phyloP scores from a whole-genome alignment of 1,140 invertebrate species.

The Rhyacophila brunnea region DNA sequence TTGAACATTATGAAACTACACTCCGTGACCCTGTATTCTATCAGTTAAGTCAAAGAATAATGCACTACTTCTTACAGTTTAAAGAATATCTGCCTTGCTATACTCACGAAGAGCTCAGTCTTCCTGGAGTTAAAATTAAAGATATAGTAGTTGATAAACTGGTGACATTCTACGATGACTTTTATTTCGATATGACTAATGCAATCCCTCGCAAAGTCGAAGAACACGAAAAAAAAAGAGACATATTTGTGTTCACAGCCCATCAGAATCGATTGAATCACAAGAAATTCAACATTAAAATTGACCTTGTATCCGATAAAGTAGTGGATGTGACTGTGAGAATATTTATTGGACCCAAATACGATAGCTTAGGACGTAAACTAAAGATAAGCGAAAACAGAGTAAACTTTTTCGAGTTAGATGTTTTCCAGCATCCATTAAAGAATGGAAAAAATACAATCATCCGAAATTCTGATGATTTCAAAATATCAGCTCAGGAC shows the following conservation, averaged over 20 bases:
- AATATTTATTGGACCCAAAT: conserved; percentile 62
- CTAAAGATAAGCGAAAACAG: conserved; percentile 51
- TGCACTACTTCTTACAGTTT: conserved; percentile 57
- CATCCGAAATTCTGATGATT: conserved; percentile 65
- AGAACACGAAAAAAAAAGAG: conserved; percentile 20
- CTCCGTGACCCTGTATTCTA: conserved; percentile 52
- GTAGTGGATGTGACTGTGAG: conserved; percentile 55
- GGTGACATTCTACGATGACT: conserved; percentile 55
- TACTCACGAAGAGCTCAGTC: conserved; percentile 50
- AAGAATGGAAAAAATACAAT: conserved; percentile 65
- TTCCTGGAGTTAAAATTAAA: conserved; percentile 59
- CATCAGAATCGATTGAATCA: conserved; percentile 56
- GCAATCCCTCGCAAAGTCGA: conserved; percentile 33
- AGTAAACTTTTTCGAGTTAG: conserved; percentile 66
- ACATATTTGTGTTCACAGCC: conserved; percentile 30
- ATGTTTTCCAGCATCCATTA: conserved; percentile 66
- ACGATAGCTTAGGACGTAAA: conserved; percentile 54
- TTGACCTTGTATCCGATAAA: conserved; percentile 57
- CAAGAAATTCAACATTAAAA: conserved; percentile 57
- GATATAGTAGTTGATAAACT: conserved; percentile 54
- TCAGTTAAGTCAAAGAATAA: conserved; percentile 52
- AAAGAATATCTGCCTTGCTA: conserved; percentile 50
- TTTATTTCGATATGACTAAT: conserved; percentile 49
- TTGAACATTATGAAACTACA: conserved; percentile 53
- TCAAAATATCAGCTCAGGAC: conserved; percentile 57